Evolutionary conservation across 2,113 vertebrate species (phyloP).

Genomic region (Empidonax alnorum): DNA sequence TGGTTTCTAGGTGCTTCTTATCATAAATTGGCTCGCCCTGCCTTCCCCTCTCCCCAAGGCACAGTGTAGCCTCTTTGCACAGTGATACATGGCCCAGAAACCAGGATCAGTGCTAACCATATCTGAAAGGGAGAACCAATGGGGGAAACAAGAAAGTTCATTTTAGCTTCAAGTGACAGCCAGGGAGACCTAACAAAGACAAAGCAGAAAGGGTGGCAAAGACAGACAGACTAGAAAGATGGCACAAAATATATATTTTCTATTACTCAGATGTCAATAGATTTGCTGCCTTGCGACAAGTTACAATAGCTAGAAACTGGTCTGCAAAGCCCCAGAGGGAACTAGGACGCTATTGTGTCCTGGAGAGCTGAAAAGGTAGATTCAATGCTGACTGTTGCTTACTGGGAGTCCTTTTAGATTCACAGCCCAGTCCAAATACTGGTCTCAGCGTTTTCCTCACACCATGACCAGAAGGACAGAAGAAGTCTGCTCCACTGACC

Average conservation of each 20-base stretch:
- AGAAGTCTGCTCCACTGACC: constrained; percentile 4
- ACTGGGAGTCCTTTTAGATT: neutral
- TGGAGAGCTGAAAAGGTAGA: neutral
- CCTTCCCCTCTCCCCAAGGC: neutral
- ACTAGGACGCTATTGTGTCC: neutral
- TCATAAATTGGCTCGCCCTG: neutral
- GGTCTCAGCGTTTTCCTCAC: neutral
- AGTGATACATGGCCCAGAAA: neutral
- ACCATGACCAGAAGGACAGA: neutral
- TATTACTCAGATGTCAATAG: neutral
- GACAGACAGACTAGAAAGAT: neutral
- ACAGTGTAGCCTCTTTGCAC: neutral
- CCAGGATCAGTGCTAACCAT: neutral
- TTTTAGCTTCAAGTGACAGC: neutral
- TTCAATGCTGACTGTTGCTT: neutral
- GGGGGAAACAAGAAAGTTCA: neutral
- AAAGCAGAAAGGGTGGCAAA: constrained; percentile 14
- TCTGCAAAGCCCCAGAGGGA: neutral
- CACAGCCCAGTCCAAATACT: neutral
- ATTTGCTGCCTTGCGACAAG: neutral
- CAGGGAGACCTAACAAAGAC: neutral
- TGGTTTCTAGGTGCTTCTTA: neutral
- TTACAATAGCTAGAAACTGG: neutral
- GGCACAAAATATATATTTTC: neutral
- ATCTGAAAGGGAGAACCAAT: constrained; percentile 25